phyloP scores from a whole-genome alignment of 2,113 vertebrate genomes.

The Orientallactaga bullata region DNA sequence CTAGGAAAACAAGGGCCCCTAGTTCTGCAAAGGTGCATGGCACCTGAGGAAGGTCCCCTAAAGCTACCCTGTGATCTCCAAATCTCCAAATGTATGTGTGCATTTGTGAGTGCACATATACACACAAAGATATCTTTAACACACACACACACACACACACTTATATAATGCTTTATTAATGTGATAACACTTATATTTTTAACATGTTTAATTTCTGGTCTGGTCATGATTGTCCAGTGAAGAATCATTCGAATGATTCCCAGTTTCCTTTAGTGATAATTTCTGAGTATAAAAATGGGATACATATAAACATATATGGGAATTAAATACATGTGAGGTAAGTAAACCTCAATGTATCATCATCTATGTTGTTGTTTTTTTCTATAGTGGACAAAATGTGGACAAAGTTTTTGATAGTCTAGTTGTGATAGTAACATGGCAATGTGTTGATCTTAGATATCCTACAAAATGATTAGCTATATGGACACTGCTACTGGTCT shows the following conservation, averaged over 20 bases:
- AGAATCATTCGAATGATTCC: not conserved
- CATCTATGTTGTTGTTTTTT: not conserved
- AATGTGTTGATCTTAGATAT: not conserved
- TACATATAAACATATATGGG: not conserved
- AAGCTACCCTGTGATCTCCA: no score
- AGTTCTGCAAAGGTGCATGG: no score
- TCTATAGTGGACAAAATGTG: not conserved
- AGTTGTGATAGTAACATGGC: not conserved
- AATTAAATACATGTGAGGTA: not conserved
- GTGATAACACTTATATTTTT: not conserved
- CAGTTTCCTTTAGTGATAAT: not conserved
- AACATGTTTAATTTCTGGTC: conserved; percentile 14
- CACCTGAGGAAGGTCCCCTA: no score
- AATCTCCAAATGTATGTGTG: no score
- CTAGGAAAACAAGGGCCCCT: no score
- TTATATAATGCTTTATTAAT: no score
- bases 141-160: no score
- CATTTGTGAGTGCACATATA: no score
- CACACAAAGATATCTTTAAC: no score
- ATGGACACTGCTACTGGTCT: not conserved
- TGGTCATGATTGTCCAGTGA: not conserved
- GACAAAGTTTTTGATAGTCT: not conserved
- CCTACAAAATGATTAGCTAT: not conserved
- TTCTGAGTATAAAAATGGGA: not conserved
- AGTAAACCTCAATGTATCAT: not conserved